Percentiles rank a stretch among this genome's conserved stretches.
Conservation (phyloP, 2,113 vertebrate species). For the Odontesthes bonariensis region DNA sequence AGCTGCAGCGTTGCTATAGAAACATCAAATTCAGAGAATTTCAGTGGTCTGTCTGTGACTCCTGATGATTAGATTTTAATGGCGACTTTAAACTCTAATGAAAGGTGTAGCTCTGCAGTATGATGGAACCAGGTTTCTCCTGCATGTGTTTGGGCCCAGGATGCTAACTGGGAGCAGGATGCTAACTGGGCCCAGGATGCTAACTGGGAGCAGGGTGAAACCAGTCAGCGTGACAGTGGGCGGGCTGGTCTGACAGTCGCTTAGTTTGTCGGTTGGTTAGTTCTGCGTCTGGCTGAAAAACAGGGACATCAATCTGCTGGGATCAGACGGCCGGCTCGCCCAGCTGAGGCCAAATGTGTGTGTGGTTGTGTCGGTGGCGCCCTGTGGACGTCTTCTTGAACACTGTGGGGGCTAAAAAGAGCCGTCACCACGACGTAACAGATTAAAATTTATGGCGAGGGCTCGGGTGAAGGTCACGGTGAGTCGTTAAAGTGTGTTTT, state of each 20-base stretch:
- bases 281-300: conserved; percentile 12
- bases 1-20: no score
- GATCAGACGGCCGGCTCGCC: conserved; percentile 22
- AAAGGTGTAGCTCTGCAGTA: no score
- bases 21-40: no score
- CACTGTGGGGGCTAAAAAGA: no score
- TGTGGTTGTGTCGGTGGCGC: conserved; percentile 3
- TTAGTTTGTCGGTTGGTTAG: conserved; percentile 33
- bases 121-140: background rate
- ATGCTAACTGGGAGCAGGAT: no score
- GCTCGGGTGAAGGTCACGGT: no score
- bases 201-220: background rate
- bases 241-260: background rate
- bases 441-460: background rate
- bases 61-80: no score
- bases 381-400: no score
- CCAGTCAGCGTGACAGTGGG: background rate
- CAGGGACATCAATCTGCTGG: conserved; percentile 30
- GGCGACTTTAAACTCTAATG: no score
- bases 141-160: background rate
- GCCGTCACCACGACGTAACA: background rate
- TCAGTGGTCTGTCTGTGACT: no score
- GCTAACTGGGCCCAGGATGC: no score
- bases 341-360: conserved; percentile 19
- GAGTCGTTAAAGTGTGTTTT: no score